A percentile compares a stretch with the other conserved stretches of the same genome.
Conservation (phyloP, 2,113 vertebrate species). For the Neodontobutis hainanensis region DNA sequence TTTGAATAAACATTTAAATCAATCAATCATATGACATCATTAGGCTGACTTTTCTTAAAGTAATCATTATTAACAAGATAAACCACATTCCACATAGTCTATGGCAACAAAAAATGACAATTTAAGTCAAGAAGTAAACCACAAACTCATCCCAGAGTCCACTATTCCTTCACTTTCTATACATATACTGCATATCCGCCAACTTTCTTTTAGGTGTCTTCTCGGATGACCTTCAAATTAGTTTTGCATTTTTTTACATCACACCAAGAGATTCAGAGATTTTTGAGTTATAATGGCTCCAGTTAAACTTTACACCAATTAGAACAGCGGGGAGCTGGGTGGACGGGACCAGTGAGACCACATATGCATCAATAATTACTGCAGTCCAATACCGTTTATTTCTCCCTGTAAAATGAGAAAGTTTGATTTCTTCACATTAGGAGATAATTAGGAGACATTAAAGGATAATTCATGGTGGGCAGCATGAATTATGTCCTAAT, state of each 20-base stretch:
- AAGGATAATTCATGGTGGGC: conserved; percentile 1
- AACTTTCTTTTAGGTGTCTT: not conserved
- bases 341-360: not conserved
- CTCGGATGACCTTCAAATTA: not conserved
- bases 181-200: too few species aligned
- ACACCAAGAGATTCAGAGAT: not conserved
- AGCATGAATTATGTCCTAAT: conserved; percentile 4
- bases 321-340: not conserved
- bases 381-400: not conserved
- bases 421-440: conserved; percentile 12
- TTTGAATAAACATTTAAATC: too few species aligned
- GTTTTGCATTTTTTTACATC: not conserved
- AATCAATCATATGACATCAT: too few species aligned
- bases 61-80: too few species aligned
- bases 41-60: too few species aligned
- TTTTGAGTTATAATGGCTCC: not conserved
- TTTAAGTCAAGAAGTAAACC: too few species aligned
- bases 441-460: conserved; percentile 17
- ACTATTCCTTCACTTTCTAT: too few species aligned
- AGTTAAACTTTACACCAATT: not conserved
- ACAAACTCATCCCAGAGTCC: too few species aligned
- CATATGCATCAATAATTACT: conserved; percentile 4
- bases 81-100: too few species aligned
- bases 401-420: not conserved
- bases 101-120: too few species aligned